These are phyloP conservation scores for Tyrannus savana DNA, from an alignment of 2,113 vertebrate species.

Conservation along the genomic window DNA sequence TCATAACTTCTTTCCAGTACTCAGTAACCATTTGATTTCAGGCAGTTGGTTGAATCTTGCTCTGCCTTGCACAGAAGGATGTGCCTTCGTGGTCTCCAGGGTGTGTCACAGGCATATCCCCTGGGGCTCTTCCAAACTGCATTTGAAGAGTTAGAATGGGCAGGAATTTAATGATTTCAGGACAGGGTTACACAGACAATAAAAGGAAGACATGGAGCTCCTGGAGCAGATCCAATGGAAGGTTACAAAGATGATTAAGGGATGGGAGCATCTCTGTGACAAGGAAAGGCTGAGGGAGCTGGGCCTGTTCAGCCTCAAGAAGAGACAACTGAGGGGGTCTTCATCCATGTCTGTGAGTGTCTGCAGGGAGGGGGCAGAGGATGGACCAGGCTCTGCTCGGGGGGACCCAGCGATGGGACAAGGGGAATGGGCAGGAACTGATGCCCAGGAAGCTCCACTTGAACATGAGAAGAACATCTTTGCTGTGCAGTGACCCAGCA, in stretches of 20 bases:
- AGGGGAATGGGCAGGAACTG: accelerated
- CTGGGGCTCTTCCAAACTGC: background rate
- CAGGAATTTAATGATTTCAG: background rate
- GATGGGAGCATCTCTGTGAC: background rate
- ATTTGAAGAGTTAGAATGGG: background rate
- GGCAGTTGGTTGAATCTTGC: background rate
- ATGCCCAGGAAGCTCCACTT: background rate
- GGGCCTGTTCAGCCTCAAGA: background rate
- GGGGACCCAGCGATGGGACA: background rate
- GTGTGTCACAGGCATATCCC: background rate
- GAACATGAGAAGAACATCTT: background rate
- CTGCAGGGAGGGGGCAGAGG: background rate
- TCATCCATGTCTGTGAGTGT: background rate
- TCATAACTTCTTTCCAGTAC: background rate
- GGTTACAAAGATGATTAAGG: background rate
- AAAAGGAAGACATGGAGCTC: background rate
- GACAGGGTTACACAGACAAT: background rate
- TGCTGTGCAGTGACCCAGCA: background rate
- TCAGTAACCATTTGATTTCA: background rate
- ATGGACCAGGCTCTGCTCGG: accelerated
- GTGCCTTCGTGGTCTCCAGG: background rate
- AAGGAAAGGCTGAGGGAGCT: background rate
- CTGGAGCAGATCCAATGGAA: background rate
- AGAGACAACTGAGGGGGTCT: background rate
- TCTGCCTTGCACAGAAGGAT: background rate